Conservation (phyloP, 2,113 vertebrate genomes). For the Cyanoramphus novaezelandiae region DNA sequence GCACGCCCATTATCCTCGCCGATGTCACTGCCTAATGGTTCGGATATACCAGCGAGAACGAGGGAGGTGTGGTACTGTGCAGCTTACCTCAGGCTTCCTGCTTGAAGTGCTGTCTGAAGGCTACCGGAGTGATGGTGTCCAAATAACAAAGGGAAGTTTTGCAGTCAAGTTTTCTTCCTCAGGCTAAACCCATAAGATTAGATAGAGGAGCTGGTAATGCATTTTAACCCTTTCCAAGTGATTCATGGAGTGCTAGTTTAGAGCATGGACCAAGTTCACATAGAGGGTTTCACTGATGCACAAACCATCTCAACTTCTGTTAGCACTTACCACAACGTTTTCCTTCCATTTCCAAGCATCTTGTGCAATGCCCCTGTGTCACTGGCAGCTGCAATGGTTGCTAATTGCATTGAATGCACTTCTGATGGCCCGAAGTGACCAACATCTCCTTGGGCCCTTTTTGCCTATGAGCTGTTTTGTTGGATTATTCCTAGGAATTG, state of each 20-base stretch:
- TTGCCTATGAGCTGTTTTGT: background rate
- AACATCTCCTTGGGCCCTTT: background rate
- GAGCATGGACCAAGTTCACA: background rate
- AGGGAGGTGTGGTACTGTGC: background rate
- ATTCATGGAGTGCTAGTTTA: background rate
- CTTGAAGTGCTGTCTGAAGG: background rate
- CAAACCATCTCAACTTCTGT: background rate
- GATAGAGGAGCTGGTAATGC: background rate
- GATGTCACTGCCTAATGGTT: no score
- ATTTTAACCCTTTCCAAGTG: background rate
- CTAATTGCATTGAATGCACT: background rate
- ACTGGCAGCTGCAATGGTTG: background rate
- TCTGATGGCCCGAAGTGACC: background rate
- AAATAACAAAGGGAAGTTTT: background rate
- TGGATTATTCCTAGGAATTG: background rate
- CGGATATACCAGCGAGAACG: background rate
- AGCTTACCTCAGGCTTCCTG: background rate
- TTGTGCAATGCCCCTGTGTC: background rate
- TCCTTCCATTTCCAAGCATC: background rate
- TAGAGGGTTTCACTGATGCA: background rate
- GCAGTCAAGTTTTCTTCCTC: background rate
- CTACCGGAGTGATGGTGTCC: background rate
- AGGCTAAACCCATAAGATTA: background rate
- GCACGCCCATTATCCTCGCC: fast-evolving
- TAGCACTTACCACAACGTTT: background rate